Base-by-base conservation (phyloP, 2,888 invertebrate genomes). In the Rugalucina vietnamica region DNA sequence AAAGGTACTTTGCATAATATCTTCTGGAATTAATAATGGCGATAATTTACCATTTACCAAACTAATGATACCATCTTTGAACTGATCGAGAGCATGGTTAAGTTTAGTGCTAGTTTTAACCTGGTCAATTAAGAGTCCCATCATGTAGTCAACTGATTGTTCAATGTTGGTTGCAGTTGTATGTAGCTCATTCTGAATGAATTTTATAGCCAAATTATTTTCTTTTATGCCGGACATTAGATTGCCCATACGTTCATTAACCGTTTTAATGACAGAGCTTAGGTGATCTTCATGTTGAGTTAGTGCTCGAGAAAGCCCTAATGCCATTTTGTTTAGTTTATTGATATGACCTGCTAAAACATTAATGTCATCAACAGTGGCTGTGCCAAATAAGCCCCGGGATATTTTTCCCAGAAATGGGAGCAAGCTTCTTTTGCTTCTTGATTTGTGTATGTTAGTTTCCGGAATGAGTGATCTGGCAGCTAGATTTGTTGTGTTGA, bases 401-500 rank as follows among this genome's bases (percentile, higher is more conserved):
- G n/a, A n/a, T n/a, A n/a, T n/a, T n/a, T n/a, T n/a, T n/a, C n/a
- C n/a, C n/a, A n/a, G n/a, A n/a, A n/a, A n/a, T n/a, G n/a, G n/a
- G n/a, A n/a, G n/a, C n/a, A n/a, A n/a, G n/a, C n/a, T n/a, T n/a
- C n/a, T n/a, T n/a, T n/a, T n/a, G n/a, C n/a, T n/a, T 3, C 60
- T 27, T 12, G 80, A 72, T 57, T 76, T 76, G n/a, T 83, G 75
- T 14, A 83, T 69, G 81, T 77, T 36, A 81, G 85, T 4, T 43
- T 71, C 12, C n/a, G 57, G 71, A 37, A 49, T 65, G 0, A 79
- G 24, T 37, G 57, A 34, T 49, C n/a, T 12, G 0, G 43, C n/a
- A 0, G 73, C 27, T 32, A 72, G 18, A 34, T 5, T 32, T 3
- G 74, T 79, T 39, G 65, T 65, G 14, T 79, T 50, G 21, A 83